Evolutionary conservation across 2,888 invertebrate genomes (phyloP), one percentile per base, ranked within the genome.

Genomic region (Acronicta aceris): DNA sequence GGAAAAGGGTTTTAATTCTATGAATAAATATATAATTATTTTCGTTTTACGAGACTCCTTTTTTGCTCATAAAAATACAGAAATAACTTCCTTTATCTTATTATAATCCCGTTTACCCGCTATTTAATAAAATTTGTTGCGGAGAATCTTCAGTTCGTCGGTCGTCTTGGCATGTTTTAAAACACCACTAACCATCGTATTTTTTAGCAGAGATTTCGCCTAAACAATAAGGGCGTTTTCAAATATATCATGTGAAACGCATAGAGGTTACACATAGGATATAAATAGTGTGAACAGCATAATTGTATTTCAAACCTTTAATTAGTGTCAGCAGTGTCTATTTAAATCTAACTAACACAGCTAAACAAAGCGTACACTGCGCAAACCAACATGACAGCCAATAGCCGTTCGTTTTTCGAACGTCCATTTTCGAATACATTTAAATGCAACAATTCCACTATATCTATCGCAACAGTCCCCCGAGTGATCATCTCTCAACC

Each of bases 51-150:
- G 53, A 59, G 57, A 65, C 33, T 58, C 62, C 57, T 48, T 68
- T 43, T 58, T 51, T 66, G 52, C 63, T 50, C 53, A 59, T 63
- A 45, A 66, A 75, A 63, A 63, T 67, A 69, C 62, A 58, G 50
- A 65, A 69, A 70, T 54, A 75, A 67, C 70, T 73, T 71, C 59
- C 57, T 64, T 55, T 59, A 58, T 73, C 76, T 76, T 76, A 76
- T 76, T 76, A 76, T 59, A 59, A 67, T 76, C 59, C 55, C 65
- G 65, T 70, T 75, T 73, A 57, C 66, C 70, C 63, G 70, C 54
- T 50, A 61, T 73, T 72, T 57, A 58, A 75, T 70, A 76, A 76
- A 70, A 76, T 65, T 65, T 54, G 65, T 59, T 72, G 65, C 43
- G 48, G 52, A 60, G 62, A 64, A 65, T 60, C 61, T 58, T 50